Conservation (phyloP, 1,140 invertebrate species). For the Heliothis subflexa region DNA sequence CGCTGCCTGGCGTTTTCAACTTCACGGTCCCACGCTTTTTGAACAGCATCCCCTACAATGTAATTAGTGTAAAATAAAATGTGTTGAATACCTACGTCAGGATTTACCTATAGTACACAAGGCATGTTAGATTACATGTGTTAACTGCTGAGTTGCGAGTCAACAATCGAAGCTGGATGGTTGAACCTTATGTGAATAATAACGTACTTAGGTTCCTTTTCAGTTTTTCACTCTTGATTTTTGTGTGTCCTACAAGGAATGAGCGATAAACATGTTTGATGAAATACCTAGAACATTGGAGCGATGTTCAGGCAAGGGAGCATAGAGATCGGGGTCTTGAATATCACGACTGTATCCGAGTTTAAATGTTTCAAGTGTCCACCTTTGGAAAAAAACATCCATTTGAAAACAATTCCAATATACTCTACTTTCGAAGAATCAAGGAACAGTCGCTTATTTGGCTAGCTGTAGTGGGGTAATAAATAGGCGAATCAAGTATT, state of each 20-base stretch:
- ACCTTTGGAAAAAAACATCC: constrained; percentile 70
- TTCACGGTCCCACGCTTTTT: constrained; percentile 86
- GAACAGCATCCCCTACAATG: constrained; percentile 85
- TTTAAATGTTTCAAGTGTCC: constrained; percentile 86
- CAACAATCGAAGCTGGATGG: too few relatives aligned
- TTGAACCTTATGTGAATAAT: too few relatives aligned
- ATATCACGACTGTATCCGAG: constrained; percentile 87
- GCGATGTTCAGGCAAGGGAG: constrained; percentile 86
- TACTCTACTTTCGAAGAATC: too few relatives aligned
- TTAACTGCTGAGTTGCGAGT: too few relatives aligned
- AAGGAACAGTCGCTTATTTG: too few relatives aligned
- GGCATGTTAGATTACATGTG: too few relatives aligned
- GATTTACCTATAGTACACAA: too few relatives aligned
- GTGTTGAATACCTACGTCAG: too few relatives aligned
- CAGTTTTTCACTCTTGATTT: too few relatives aligned
- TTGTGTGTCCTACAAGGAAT: background rate
- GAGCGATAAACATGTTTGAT: background rate
- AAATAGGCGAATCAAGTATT: too few relatives aligned
- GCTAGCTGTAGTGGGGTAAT: background rate
- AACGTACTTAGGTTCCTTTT: too few relatives aligned
- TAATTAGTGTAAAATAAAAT: background rate
- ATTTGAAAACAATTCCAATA: background rate
- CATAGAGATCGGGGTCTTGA: constrained; percentile 87
- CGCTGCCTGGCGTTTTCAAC: constrained; percentile 54
- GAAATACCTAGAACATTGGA: constrained; percentile 80